Evolutionary conservation across 2,797 vertebrate species (phyloP).

Genomic region (Cottoperca gobio): DNA sequence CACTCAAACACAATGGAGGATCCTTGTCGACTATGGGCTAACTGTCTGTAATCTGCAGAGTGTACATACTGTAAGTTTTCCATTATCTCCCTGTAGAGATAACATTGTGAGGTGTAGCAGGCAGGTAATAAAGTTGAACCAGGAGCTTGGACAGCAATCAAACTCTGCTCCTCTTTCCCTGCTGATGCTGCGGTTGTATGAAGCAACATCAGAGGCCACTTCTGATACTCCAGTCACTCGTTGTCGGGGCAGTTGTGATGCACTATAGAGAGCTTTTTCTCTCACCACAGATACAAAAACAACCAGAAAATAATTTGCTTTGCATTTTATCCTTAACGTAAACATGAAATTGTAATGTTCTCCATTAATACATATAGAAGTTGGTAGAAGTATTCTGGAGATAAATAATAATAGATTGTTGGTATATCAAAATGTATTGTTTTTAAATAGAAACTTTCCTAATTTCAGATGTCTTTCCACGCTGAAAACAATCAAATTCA

Average conservation of each 20-base stretch:
- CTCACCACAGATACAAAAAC: not conserved
- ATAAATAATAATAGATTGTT: not conserved
- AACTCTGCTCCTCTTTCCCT: constrained; percentile 24
- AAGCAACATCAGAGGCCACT: constrained; percentile 7
- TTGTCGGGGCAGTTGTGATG: not conserved
- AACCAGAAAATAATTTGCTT: not conserved
- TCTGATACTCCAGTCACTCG: not conserved
- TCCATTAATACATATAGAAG: not conserved
- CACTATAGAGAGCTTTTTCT: not conserved
- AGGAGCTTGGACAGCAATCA: constrained; percentile 80
- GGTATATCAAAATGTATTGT: not conserved
- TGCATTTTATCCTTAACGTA: not conserved
- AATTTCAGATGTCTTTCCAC: not conserved
- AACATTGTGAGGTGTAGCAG: constrained; percentile 64
- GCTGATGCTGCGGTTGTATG: constrained; percentile 17
- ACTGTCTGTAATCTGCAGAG: too few relatives aligned
- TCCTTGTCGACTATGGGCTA: not conserved
- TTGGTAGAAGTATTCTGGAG: not conserved
- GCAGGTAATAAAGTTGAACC: constrained; percentile 49
- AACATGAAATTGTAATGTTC: not conserved
- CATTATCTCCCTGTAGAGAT: constrained; percentile 19
- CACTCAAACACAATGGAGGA: not conserved
- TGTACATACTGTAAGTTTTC: constrained; percentile 25
- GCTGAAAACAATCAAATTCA: not conserved
- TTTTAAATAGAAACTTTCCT: too few relatives aligned